Evolutionary conservation across 2,113 vertebrate genomes (phyloP).

Genomic region (Okapia johnstoni): DNA sequence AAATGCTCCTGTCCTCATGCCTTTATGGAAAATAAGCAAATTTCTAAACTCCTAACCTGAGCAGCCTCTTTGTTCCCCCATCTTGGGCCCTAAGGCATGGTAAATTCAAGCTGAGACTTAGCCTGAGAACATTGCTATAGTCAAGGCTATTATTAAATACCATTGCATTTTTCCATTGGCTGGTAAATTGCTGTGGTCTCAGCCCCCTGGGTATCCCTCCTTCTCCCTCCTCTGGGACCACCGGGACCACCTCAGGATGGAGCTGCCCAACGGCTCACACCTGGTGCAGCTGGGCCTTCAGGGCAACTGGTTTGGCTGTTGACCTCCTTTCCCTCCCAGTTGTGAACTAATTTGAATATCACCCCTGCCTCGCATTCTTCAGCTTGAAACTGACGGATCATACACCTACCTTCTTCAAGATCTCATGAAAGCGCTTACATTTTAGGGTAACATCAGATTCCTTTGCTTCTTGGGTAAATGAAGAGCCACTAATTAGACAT

Average conservation of each 20-base stretch:
- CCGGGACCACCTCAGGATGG: not conserved
- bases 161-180: not conserved
- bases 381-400: conserved; percentile 32
- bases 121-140: not conserved
- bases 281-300: not conserved
- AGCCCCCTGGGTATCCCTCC: not conserved
- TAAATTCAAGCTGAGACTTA: not conserved
- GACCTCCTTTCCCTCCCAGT: not conserved
- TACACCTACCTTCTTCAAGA: not conserved
- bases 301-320: not conserved
- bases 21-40: not conserved
- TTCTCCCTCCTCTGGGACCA: not conserved
- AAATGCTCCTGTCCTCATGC: not conserved
- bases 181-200: not conserved
- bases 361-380: not conserved
- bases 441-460: conserved; percentile 46
- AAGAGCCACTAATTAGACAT: conserved; percentile 60
- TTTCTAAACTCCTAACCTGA: not conserved
- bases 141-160: not conserved
- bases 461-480: conserved; percentile 50
- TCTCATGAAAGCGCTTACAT: conserved; percentile 21
- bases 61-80: not conserved
- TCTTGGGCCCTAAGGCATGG: not conserved
- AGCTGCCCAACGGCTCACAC: not conserved
- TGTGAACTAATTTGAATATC: conserved; percentile 1